phyloP scores from a whole-genome alignment of 2,797 vertebrate species.

The Mormyrops boulengeri region DNA sequence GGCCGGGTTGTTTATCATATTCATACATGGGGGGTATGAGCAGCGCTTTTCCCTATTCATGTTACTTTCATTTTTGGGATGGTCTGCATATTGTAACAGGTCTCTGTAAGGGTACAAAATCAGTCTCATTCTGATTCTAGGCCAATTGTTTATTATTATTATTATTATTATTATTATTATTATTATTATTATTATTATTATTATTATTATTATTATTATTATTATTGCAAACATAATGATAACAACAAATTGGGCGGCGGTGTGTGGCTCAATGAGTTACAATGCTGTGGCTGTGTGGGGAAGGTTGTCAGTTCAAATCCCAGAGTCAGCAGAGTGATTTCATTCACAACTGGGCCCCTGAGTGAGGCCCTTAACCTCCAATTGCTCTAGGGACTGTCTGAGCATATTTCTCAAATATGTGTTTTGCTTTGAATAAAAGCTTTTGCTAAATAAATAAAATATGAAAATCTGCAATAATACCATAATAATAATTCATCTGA shows the following conservation, averaged over 20 bases:
- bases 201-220: background rate
- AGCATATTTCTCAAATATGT: background rate
- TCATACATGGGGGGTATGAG: too few species aligned
- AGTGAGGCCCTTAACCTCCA: background rate
- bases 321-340: background rate
- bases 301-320: background rate
- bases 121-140: background rate
- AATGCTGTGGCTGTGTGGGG: background rate
- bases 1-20: background rate
- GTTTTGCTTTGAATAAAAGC: background rate
- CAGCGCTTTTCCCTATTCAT: background rate
- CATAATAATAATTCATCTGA: background rate
- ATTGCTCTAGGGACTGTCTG: background rate
- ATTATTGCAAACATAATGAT: background rate
- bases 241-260: background rate
- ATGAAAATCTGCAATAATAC: background rate
- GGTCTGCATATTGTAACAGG: background rate
- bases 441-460: background rate
- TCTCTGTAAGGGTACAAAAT: background rate
- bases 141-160: background rate
- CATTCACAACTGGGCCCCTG: background rate
- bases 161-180: background rate
- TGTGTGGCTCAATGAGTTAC: background rate
- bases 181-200: too few species aligned
- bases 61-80: background rate